Base-by-base conservation (phyloP, 2,888 invertebrate species). In the Orthonevra nobilis region DNA sequence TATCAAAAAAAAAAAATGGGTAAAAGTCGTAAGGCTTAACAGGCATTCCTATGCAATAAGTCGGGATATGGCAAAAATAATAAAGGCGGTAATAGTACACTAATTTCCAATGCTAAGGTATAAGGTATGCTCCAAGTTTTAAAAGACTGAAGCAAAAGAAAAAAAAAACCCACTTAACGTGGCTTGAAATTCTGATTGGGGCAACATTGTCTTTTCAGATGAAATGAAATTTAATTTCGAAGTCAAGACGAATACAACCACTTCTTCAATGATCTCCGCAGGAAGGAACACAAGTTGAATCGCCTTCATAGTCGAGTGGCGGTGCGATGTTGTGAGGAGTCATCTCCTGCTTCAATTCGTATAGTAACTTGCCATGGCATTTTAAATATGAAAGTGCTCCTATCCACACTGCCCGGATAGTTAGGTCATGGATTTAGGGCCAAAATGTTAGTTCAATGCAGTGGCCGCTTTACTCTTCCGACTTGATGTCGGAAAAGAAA, bases 311-410 rank as follows among this genome's bases (percentile, higher is more conserved):
- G 50, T 32, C n/a, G n/a, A n/a, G 56, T 38, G n/a, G n/a, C n/a
- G n/a, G n/a, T n/a, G n/a, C n/a, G n/a, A n/a, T n/a, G n/a, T n/a
- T 68, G 10, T 77, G 79, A 72, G 75, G 68, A 48, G 63, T 64
- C 54, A 68, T 75, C 32, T 74, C 66, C 20, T 75, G 61, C 36
- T 82, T 66, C 61, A 56, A 66, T 44, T 42, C 70, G 23, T 81
- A 74, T 74, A 54, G 50, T 26, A 20, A 48, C 36, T 48, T 66
- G 61, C 48, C 48, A 36, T 79, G 73, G 68, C 60, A 48, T 28
- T 79, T 79, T 50, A 63, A 81, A 63, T 60, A 77, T 6, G 50
- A 70, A 50, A n/a, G n/a, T n/a, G n/a, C n/a, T n/a, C n/a, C n/a
- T n/a, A n/a, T n/a, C n/a, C 68, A 75, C 12, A 75, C 50, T 23